Percentiles rank a stretch among this genome's conserved stretches.
These are phyloP conservation scores for Mesoclemmys tuberculata DNA, from an alignment of 2,113 vertebrate species.

Conservation along the genomic window DNA sequence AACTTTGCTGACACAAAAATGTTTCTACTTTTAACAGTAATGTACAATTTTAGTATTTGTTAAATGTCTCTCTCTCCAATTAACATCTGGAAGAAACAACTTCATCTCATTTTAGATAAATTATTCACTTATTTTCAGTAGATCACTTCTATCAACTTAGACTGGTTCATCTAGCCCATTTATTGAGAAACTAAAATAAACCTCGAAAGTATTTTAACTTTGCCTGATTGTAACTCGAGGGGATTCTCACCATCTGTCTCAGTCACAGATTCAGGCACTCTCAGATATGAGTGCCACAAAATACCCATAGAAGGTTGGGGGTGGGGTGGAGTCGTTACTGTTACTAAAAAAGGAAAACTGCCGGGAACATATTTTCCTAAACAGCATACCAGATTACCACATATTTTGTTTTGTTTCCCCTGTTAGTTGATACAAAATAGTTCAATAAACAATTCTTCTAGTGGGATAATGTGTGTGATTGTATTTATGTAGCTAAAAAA, in stretches of 20 bases:
- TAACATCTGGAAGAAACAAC: neutral
- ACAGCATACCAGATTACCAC: neutral
- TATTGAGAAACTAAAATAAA: slow-evolving; percentile 2
- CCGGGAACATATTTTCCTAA: neutral
- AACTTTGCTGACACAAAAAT: neutral
- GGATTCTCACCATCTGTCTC: neutral
- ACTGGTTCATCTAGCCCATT: neutral
- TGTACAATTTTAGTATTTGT: neutral
- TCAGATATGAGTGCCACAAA: neutral
- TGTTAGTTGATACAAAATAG: neutral
- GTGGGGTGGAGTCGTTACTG: neutral
- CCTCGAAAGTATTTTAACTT: neutral
- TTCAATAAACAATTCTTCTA: neutral
- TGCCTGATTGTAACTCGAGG: neutral
- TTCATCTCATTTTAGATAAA: neutral
- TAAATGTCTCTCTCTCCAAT: neutral
- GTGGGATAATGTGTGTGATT: neutral
- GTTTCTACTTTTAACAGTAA: neutral
- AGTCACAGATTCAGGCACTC: neutral
- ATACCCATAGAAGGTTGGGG: neutral
- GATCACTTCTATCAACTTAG: neutral
- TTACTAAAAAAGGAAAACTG: neutral
- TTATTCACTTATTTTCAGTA: neutral
- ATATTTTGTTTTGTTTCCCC: neutral
- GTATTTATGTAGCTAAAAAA: neutral